Evolutionary conservation across 2,113 vertebrate genomes (phyloP).

Genomic region (Toxotes jaculatrix): DNA sequence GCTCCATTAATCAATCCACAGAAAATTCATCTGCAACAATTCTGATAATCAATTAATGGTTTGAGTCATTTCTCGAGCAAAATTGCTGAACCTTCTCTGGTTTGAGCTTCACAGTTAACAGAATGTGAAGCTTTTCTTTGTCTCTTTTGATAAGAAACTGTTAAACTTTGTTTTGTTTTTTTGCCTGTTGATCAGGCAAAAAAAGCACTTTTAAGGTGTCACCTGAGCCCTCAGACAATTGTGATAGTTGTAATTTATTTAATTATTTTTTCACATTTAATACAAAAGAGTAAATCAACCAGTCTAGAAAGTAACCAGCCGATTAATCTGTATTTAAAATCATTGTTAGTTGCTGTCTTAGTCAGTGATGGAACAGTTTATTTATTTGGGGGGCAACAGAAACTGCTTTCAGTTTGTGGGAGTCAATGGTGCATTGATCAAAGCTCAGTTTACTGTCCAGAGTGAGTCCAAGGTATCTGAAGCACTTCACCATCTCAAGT

Average conservation of each 20-base stretch:
- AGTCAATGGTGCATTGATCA: too few species aligned
- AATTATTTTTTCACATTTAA: neutral
- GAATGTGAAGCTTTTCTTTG: neutral
- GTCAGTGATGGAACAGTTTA: too few species aligned
- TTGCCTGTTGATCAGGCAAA: neutral
- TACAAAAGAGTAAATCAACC: neutral
- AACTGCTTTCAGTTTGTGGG: too few species aligned
- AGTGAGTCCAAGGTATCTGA: too few species aligned
- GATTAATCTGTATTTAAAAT: too few species aligned
- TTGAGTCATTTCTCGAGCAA: neutral
- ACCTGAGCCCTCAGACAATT: neutral
- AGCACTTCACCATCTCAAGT: too few species aligned
- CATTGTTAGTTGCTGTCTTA: too few species aligned
- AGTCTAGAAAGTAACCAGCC: too few species aligned
- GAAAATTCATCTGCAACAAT: neutral
- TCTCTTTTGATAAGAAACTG: neutral
- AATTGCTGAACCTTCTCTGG: neutral
- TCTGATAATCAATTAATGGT: constrained; percentile 6
- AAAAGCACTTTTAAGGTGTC: neutral
- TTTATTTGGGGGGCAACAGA: too few species aligned
- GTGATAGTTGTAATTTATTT: neutral
- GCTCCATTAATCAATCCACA: neutral
- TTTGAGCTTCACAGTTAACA: neutral
- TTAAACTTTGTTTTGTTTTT: neutral
- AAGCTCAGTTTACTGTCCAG: too few species aligned